A percentile compares a stretch with the other conserved stretches of the same genome.
These are phyloP conservation scores for Strigamia crassipes DNA, from an alignment of 2,888 invertebrate species.

Conservation along the genomic window DNA sequence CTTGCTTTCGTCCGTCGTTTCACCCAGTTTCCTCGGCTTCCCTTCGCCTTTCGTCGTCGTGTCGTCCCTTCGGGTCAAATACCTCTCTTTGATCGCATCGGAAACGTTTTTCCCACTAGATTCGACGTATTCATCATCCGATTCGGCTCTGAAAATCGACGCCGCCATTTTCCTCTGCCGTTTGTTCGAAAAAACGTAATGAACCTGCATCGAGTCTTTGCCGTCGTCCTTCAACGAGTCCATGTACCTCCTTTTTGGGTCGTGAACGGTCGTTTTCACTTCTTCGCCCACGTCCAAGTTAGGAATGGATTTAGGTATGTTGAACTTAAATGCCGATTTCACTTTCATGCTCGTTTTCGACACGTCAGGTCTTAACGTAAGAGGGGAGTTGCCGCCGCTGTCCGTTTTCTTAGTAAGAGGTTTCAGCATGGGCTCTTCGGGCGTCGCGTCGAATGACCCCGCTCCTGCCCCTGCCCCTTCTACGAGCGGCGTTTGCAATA, in stretches of 20 bases:
- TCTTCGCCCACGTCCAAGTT: not conserved
- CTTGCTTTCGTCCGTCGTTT: not conserved
- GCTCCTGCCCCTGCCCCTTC: not conserved
- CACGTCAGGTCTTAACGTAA: not conserved
- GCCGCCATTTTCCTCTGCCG: not conserved
- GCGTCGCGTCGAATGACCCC: not conserved
- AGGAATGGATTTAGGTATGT: conserved; percentile 9
- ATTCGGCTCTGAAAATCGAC: not conserved
- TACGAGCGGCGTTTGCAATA: not conserved
- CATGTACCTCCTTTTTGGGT: not conserved
- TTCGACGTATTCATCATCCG: not conserved
- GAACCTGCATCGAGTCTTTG: not conserved
- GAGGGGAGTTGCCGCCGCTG: not conserved
- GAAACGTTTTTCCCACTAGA: not conserved
- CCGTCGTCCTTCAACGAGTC: not conserved
- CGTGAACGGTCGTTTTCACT: not conserved
- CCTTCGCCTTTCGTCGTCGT: not conserved
- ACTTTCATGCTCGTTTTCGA: not conserved
- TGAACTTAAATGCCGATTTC: not conserved
- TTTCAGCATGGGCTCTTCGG: not conserved
- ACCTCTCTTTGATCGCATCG: not conserved
- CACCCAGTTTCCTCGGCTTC: not conserved
- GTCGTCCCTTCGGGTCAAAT: not conserved
- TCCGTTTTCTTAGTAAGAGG: not conserved
- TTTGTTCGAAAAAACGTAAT: conserved; percentile 11